Evolutionary conservation across 53 echinoderm and acorn worm genomes (phyloP), one percentile per base, ranked within the genome.

Genomic region (Paelopatides confundens): DNA sequence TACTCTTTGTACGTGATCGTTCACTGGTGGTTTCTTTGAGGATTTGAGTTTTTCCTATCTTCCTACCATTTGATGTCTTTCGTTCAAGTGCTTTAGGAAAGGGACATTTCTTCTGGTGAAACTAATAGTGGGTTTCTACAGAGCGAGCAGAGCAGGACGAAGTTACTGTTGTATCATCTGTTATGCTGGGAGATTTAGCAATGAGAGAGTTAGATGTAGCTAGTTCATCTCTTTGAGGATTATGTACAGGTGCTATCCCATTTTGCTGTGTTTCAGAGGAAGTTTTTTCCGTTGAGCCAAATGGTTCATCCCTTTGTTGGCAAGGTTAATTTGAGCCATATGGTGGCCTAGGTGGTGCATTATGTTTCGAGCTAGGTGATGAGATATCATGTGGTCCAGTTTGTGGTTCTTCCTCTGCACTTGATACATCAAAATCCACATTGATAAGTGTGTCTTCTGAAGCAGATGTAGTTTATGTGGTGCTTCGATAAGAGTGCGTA

Each of bases 1-100:
- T 43, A 8, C 14, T 82, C 62, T 12, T 12, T 62, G 58, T 6
- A 82, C 10, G 8, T 62, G 53, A 10, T 51, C 58, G 18, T 82
- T 82, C 4, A 82, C 82, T 30, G 62, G 82, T n/a, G 27, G 82
- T 82, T 21, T 82, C 58, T 13, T 15, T 82, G 5, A 82, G 23
- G 8, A 82, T 63, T 82, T 54, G 62, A 5, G 82, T 82, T 82
- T 82, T 82, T 0, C 82, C 82, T 62, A 32, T 51, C 24, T 54
- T 82, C 46, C 82, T 52, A 12, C 82, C 82, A 3, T 62, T 62
- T 4, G 5, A 5, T 23, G 53, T 26, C 21, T 82, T 82, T 9
- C 82, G 1, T 11, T 82, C 51, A 30, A 1, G 82, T 53, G 62
- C 82, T 21, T 62, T 82, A 13, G 82, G 82, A 24, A 82, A 82